Conservation (phyloP, 64 coral and sea anemone species). For the Catalaphyllia jardinei region DNA sequence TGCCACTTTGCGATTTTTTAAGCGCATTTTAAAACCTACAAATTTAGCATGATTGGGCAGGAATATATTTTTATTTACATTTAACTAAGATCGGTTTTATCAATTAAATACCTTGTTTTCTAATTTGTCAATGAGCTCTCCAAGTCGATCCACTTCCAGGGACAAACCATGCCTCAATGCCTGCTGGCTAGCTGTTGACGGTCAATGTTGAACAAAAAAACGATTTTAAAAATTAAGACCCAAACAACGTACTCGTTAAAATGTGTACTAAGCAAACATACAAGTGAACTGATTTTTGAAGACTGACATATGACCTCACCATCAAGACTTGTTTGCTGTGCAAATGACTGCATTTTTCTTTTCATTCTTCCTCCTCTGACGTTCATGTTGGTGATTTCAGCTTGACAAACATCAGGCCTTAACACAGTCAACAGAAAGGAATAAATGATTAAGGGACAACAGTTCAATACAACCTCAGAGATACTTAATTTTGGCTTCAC, state of each 20-base stretch:
- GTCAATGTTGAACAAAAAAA: neutral
- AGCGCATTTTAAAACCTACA: too few relatives aligned
- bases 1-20: too few relatives aligned
- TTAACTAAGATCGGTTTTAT: neutral
- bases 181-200: conserved; percentile 33
- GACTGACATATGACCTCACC: conserved; percentile 20
- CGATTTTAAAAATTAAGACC: too few relatives aligned
- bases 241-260: too few relatives aligned
- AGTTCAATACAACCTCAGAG: too few relatives aligned
- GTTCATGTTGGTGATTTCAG: conserved; percentile 44
- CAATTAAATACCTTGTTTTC: conserved; percentile 63
- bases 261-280: neutral
- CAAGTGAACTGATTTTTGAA: neutral
- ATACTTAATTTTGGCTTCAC: too few relatives aligned
- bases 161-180: conserved; percentile 49
- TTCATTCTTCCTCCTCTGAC: conserved; percentile 74
- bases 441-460: too few relatives aligned
- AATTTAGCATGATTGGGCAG: too few relatives aligned
- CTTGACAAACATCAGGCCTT: conserved; percentile 59
- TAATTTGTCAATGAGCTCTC: conserved; percentile 62
- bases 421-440: neutral
- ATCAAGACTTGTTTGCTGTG: conserved; percentile 83
- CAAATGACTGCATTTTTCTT: conserved; percentile 55
- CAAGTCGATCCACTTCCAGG: conserved; percentile 64
- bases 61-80: too few relatives aligned